These are phyloP conservation scores for Corythornis leucogaster DNA, from an alignment of 2,797 vertebrate genomes.

Conservation along the genomic window DNA sequence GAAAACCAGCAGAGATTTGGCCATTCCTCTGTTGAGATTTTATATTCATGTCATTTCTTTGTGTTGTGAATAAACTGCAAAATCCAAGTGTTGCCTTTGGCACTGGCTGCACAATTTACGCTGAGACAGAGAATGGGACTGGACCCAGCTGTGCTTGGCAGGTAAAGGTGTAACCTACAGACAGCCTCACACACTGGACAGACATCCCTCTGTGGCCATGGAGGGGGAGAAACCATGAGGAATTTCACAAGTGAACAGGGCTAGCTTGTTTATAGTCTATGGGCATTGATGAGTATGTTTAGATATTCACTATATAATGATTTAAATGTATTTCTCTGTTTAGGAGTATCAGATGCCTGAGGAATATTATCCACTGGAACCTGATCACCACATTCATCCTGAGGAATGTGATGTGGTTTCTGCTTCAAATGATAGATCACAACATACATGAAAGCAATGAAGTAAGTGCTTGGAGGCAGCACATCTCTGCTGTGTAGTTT, in stretches of 20 bases:
- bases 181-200: neutral
- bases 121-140: neutral
- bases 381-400: conserved; percentile 97
- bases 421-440: conserved; percentile 95
- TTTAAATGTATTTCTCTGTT: neutral
- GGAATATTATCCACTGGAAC: conserved; percentile 99
- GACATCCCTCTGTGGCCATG: neutral
- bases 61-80: neutral
- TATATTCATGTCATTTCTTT: neutral
- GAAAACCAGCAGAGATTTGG: neutral
- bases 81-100: neutral
- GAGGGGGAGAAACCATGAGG: neutral
- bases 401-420: conserved; percentile 94
- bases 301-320: neutral
- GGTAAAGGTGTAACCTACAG: neutral
- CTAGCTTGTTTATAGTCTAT: neutral
- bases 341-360: conserved; percentile 95
- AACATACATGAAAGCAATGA: conserved; percentile 96
- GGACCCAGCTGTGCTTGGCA: neutral
- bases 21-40: neutral
- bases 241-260: neutral
- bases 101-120: neutral
- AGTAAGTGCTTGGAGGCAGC: conserved; percentile 73
- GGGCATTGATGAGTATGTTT: neutral
- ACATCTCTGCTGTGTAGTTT: neutral